Conservation (phyloP, 2,797 vertebrate species). For the Poeciliopsis turneri region DNA sequence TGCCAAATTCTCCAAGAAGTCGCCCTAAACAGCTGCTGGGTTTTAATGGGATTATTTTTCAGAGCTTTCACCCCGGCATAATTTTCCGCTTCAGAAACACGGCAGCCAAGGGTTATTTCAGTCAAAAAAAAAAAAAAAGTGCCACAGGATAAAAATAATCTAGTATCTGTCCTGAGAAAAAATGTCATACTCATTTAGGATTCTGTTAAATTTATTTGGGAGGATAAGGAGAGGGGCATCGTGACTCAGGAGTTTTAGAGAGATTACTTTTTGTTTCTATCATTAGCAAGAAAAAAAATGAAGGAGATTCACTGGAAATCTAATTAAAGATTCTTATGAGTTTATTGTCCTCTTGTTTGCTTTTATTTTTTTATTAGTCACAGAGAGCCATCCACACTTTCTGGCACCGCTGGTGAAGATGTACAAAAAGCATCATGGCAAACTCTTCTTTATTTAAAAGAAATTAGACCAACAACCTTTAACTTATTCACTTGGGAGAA, state of each 20-base stretch:
- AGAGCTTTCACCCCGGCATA: conserved; percentile 2
- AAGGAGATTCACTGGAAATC: conserved; percentile 54
- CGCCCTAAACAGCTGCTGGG: conserved; percentile 46
- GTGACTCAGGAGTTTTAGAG: conserved; percentile 65
- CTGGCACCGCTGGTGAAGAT: not conserved
- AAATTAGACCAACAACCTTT: not conserved
- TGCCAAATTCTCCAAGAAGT: conserved; percentile 54
- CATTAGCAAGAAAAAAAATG: conserved; percentile 29
- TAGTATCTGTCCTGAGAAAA: conserved; percentile 13
- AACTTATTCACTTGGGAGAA: not conserved
- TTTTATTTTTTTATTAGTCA: conserved; percentile 21
- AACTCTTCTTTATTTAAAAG: not conserved
- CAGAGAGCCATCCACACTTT: not conserved
- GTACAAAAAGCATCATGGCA: not conserved
- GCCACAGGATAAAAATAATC: conserved; percentile 18
- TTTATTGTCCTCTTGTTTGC: conserved; percentile 42
- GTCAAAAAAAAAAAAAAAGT: conserved; percentile 4
- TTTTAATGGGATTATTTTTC: conserved; percentile 28
- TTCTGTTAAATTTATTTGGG: conserved; percentile 25
- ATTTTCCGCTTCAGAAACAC: conserved; percentile 20
- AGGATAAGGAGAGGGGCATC: conserved; percentile 38
- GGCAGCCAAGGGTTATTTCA: conserved; percentile 14
- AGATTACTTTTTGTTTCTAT: conserved; percentile 51
- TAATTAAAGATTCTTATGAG: conserved; percentile 73
- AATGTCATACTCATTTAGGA: conserved; percentile 13